These are phyloP conservation scores for Mus caroli DNA, from an alignment of 2,797 vertebrate species.

Conservation along the genomic window DNA sequence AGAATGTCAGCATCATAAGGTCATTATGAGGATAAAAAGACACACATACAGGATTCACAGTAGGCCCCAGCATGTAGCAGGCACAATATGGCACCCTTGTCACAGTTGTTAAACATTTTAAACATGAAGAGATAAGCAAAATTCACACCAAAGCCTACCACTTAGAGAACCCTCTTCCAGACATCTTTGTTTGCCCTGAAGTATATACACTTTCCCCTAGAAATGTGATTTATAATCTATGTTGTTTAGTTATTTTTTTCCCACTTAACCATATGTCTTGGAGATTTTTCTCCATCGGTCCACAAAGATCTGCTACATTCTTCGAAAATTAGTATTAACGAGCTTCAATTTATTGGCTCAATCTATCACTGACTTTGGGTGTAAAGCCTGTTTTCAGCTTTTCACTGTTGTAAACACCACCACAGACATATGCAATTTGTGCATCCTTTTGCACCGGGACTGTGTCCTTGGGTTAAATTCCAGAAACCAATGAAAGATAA, in stretches of 20 bases:
- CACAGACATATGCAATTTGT: background rate
- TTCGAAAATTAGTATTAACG: slow-evolving; percentile 75
- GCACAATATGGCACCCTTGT: background rate
- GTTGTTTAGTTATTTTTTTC: slow-evolving; percentile 11
- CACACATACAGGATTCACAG: background rate
- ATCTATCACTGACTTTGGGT: slow-evolving; percentile 35
- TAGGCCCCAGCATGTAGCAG: background rate
- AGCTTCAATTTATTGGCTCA: slow-evolving; percentile 60
- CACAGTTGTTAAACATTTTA: slow-evolving; percentile 32
- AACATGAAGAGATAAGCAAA: slow-evolving; percentile 54
- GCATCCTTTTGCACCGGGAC: slow-evolving; percentile 7
- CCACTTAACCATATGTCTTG: slow-evolving; percentile 51
- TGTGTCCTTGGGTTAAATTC: slow-evolving; percentile 52
- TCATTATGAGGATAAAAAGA: background rate
- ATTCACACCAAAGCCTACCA: slow-evolving; percentile 13
- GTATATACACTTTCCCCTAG: background rate
- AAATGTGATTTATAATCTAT: slow-evolving; percentile 66
- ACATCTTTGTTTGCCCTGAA: slow-evolving; percentile 36
- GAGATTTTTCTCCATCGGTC: slow-evolving; percentile 57
- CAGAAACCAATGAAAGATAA: slow-evolving; percentile 17
- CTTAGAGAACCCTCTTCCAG: background rate
- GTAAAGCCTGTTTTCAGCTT: slow-evolving; percentile 11
- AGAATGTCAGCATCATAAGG: background rate
- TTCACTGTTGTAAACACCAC: background rate
- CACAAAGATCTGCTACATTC: slow-evolving; percentile 38